Percentiles rank a stretch among this genome's conserved stretches.
These are phyloP conservation scores for Halesus radiatus DNA, from an alignment of 1,140 invertebrate species.

Conservation along the genomic window DNA sequence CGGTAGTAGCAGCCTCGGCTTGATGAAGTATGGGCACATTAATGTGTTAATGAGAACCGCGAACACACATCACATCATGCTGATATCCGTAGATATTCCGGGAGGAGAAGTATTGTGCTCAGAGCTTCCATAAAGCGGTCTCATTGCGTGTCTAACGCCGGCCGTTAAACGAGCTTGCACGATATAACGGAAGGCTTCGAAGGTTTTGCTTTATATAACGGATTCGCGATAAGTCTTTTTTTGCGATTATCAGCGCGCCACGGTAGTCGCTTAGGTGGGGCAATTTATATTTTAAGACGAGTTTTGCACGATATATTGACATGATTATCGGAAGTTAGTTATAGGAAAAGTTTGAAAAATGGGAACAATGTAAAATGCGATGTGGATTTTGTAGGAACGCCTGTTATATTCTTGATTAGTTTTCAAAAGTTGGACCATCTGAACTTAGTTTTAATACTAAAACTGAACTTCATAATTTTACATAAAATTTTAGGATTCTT, in stretches of 20 bases:
- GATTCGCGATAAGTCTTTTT: slow-evolving; percentile 38
- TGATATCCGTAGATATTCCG: neutral
- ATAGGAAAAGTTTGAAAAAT: slow-evolving; percentile 39
- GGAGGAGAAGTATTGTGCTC: neutral
- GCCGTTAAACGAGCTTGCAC: slow-evolving; percentile 25
- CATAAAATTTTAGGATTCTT: neutral
- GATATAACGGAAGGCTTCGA: slow-evolving; percentile 29
- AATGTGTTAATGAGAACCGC: neutral
- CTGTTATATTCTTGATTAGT: slow-evolving; percentile 26
- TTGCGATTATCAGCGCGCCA: slow-evolving; percentile 28
- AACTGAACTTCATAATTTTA: slow-evolving; percentile 16
- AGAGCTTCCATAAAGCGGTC: slow-evolving; percentile 18
- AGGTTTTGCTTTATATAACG: slow-evolving; percentile 22
- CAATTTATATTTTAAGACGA: slow-evolving; percentile 38
- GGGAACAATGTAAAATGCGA: slow-evolving; percentile 24
- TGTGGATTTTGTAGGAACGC: slow-evolving; percentile 26
- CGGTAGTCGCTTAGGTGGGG: slow-evolving; percentile 25
- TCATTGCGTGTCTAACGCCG: slow-evolving; percentile 37
- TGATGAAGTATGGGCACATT: neutral
- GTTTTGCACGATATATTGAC: slow-evolving; percentile 38
- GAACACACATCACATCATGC: neutral
- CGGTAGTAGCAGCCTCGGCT: neutral
- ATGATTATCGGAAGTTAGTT: slow-evolving; percentile 36
- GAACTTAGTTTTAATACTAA: neutral
- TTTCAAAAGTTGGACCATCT: slow-evolving; percentile 25